These are phyloP conservation scores for Anarsia innoxiella DNA, from an alignment of 2,888 invertebrate species.

Conservation along the genomic window DNA sequence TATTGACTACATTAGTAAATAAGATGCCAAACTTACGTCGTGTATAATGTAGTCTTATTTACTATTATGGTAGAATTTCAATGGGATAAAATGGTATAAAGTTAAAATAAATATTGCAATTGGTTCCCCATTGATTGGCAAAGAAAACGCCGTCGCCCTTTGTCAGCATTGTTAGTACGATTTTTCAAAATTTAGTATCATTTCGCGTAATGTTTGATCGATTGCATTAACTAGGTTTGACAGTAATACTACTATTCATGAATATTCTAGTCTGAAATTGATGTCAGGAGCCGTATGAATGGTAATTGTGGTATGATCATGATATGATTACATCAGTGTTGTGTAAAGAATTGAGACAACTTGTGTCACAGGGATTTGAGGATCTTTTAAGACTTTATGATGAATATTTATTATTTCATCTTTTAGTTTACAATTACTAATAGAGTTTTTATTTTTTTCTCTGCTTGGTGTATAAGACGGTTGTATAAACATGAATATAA, in stretches of 20 bases:
- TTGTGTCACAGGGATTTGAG: slow-evolving; percentile 3
- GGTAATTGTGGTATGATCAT: slow-evolving; percentile 23
- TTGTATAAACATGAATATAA: background rate
- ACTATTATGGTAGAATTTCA: no score
- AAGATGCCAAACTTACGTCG: no score
- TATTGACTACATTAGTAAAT: no score
- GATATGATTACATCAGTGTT: slow-evolving; percentile 7
- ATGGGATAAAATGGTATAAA: no score
- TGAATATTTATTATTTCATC: slow-evolving; percentile 1
- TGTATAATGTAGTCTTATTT: no score
- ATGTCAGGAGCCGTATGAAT: slow-evolving; percentile 48
- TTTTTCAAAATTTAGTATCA: slow-evolving; percentile 28
- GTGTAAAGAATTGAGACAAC: background rate
- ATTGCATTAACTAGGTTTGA: slow-evolving; percentile 23
- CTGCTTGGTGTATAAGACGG: background rate
- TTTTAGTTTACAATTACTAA: slow-evolving; percentile 1
- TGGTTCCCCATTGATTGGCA: slow-evolving; percentile 28
- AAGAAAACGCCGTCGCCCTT: slow-evolving; percentile 46
- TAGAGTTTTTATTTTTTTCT: slow-evolving; percentile 1
- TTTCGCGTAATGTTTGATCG: slow-evolving; percentile 25
- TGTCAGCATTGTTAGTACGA: slow-evolving; percentile 62
- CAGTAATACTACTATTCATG: slow-evolving; percentile 22
- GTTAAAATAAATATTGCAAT: slow-evolving; percentile 41
- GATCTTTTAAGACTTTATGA: slow-evolving; percentile 4
- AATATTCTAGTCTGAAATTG: slow-evolving; percentile 49